Conservation (phyloP, 1,140 invertebrate genomes). For the Anthonomus grandis region DNA sequence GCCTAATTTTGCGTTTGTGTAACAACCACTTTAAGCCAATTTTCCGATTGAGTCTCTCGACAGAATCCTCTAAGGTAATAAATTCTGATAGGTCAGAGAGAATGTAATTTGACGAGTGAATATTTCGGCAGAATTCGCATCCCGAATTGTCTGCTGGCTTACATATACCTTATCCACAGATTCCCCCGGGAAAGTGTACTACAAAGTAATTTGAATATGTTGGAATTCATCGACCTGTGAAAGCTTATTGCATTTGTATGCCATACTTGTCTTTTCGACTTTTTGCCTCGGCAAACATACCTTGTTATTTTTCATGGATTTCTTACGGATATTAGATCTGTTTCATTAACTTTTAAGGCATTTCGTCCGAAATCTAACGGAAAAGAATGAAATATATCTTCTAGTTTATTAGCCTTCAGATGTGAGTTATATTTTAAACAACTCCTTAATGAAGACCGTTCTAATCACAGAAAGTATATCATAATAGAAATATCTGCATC, state of each 20-base stretch:
- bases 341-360: too few species aligned
- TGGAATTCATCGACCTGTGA: conserved; percentile 23
- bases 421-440: too few species aligned
- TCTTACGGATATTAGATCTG: too few species aligned
- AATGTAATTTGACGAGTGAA: conserved; percentile 31
- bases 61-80: conserved; percentile 27
- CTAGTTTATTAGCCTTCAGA: too few species aligned
- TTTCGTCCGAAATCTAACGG: too few species aligned
- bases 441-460: too few species aligned
- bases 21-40: conserved; percentile 15
- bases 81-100: conserved; percentile 27
- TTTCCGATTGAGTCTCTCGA: conserved; percentile 18
- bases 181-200: conserved; percentile 19
- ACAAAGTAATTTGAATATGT: conserved; percentile 32
- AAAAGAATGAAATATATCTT: too few species aligned
- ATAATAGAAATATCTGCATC: too few species aligned
- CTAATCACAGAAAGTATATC: too few species aligned
- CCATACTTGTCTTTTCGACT: too few species aligned
- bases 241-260: conserved; percentile 22
- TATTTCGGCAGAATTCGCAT: conserved; percentile 26
- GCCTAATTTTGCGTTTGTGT: too few species aligned
- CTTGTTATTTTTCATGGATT: too few species aligned
- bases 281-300: conserved; percentile 7
- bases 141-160: conserved; percentile 20
- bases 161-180: conserved; percentile 21